phyloP scores from a whole-genome alignment of 2,888 invertebrate species.

The Brachyopa scutellaris region DNA sequence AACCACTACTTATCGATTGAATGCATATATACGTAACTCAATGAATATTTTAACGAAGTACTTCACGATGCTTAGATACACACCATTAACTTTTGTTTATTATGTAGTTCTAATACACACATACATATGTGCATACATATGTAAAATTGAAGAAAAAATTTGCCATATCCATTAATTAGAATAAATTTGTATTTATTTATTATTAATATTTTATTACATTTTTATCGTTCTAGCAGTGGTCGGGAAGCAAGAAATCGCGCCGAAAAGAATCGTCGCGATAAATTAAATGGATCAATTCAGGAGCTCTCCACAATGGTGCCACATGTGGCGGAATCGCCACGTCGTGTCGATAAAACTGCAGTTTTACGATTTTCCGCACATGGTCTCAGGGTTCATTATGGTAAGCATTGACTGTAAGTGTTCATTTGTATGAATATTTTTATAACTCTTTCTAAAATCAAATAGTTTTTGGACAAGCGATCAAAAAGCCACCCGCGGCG shows the following conservation, averaged over 20 bases:
- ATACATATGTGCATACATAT: too few relatives aligned
- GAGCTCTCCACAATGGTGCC: constrained; percentile 92
- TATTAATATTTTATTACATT: neutral
- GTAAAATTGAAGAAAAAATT: too few relatives aligned
- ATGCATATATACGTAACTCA: too few relatives aligned
- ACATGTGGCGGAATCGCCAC: constrained; percentile 90
- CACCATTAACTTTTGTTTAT: too few relatives aligned
- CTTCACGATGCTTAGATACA: too few relatives aligned
- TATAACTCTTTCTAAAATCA: constrained; percentile 14
- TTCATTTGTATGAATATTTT: neutral
- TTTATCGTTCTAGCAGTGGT: constrained; percentile 82
- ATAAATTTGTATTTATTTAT: neutral
- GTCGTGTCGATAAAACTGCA: constrained; percentile 95
- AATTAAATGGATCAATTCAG: constrained; percentile 92
- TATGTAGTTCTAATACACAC: too few relatives aligned
- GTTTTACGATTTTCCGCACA: constrained; percentile 93
- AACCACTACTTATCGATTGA: too few relatives aligned
- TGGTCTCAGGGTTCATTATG: constrained; percentile 90
- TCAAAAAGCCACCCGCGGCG: constrained; percentile 80
- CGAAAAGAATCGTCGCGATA: constrained; percentile 95
- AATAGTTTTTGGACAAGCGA: constrained; percentile 84
- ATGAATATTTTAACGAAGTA: too few relatives aligned
- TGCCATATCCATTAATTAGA: too few relatives aligned
- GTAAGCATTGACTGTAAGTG: constrained; percentile 74
- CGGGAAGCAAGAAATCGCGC: constrained; percentile 93